Base-by-base conservation (phyloP, 2,797 vertebrate species). In the Bufotes viridis region DNA sequence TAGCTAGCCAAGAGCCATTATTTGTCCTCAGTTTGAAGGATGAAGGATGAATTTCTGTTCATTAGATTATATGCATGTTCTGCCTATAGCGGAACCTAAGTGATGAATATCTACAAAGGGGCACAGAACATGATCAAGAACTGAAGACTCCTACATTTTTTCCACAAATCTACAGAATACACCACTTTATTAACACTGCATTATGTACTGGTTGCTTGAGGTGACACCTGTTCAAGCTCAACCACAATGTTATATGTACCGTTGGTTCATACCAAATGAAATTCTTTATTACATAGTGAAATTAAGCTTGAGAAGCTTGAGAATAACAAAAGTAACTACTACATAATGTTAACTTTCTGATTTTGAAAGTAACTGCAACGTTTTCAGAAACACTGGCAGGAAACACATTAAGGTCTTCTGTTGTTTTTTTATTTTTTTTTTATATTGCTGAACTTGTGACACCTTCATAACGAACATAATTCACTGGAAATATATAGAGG, bases 321-420 rank as follows among this genome's bases (percentile, higher is more conserved):
- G 24, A 69, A 0, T 18, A 67, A 70, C 18, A 75, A 67, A 81
- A 24, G 14, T 63, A 67, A 10, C 14, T 51, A 53, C 18, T 26
- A 76, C 7, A 61, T 78, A 18, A 51, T 67, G 58, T 76, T 26
- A 87, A 75, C 81, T 87, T 87, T 80, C 80, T 82, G 86, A 81
- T 82, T 82, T 82, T 13, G 7, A 51, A 51, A 75, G n/a, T 7
- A 84, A n/a, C 74, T 57, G 70, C 60, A 87, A 29, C 57, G 22
- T 34, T 49, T 84, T 49, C 7, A 18, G 57, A 75, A n/a, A 60
- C 7, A 75, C 69, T 75, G 34, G 15, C 20, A 29, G 42, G 9
- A 76, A 53, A 76, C 49, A 76, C 74, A 53, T 76, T 20, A 76
- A 76, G 55, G 74, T n/a, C 49, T 76, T 53, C 20, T 75, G 34